Base-by-base conservation (phyloP, 2,797 vertebrate genomes). In the Sebastes alutus region DNA sequence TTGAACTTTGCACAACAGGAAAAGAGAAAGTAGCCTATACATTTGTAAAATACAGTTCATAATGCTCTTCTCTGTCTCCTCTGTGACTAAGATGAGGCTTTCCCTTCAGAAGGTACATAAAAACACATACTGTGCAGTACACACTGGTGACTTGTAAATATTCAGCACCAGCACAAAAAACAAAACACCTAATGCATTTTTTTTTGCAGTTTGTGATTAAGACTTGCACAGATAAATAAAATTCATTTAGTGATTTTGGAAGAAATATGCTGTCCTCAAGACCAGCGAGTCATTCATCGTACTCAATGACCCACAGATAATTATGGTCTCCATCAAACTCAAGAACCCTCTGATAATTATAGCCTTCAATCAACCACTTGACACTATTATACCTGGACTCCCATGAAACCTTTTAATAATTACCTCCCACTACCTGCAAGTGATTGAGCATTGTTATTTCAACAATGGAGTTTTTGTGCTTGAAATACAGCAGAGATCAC, bases 11-110 rank as follows among this genome's bases (percentile, higher is more conserved):
- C 72, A 89, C 81, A 90, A 77, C 46, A 81, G 58, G 60, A 85
- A 74, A 88, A 78, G 62, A 83, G 77, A 86, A 86, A 76, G 75
- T 80, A 54, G 49, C 20, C 49, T 54, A 70, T 70, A 89, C 78
- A 88, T 87, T 73, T 89, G 77, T 80, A 81, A 88, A 91, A 85
- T 74, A 66, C 38, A 84, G 32, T 81, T 88, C 23, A 82, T 85
- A 62, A 82, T 82, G 81, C 76, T 82, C 58, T 55, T 71, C 25
- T 66, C 68, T 4, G 20, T 64, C 73, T 68, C 33, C 67, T 60
- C 54, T 69, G 72, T 23, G 33, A 75, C 42, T 7, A 56, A 71
- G 46, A 68, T 14, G 42, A 66, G 67, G 69, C 25, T 52, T 69
- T 84, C 64, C 65, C 64, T 72, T 72, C 61, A 76, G 75, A 62